Percentiles rank a stretch among this genome's conserved stretches.
These are phyloP conservation scores for Mesorhabditis belari DNA, from an alignment of 2,888 invertebrate species.

Conservation along the genomic window DNA sequence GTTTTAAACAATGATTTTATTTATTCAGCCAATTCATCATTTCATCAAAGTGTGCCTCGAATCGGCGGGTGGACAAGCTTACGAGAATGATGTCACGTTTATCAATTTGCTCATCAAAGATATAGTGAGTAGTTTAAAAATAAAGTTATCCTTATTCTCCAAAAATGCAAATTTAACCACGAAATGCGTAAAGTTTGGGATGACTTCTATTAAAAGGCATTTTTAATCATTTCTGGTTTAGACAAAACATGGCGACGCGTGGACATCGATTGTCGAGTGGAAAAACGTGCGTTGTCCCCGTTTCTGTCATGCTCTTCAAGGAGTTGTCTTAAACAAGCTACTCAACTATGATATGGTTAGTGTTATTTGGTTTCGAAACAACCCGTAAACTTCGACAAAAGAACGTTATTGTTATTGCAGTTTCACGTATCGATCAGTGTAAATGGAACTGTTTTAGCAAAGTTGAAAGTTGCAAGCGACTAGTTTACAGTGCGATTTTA, in stretches of 20 bases:
- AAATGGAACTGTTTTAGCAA: no score
- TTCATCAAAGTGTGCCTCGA: conserved; percentile 36
- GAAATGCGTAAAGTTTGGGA: not conserved
- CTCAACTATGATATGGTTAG: not conserved
- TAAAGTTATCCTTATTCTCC: not conserved
- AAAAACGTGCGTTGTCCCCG: conserved; percentile 15
- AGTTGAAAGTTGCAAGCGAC: no score
- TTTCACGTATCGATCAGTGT: no score
- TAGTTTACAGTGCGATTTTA: no score
- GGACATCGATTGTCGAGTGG: conserved; percentile 9
- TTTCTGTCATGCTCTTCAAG: conserved; percentile 14
- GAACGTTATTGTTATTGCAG: no score
- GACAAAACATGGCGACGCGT: conserved; percentile 2
- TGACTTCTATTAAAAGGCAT: not conserved
- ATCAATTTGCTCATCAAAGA: conserved; percentile 19
- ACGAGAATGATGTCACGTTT: conserved; percentile 25
- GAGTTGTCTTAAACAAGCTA: conserved; percentile 5
- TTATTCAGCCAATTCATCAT: conserved; percentile 27
- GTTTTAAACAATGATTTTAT: conserved; percentile 1
- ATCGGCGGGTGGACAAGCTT: conserved; percentile 20
- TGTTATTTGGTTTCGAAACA: no score
- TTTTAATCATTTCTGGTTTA: not conserved
- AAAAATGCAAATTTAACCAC: not conserved
- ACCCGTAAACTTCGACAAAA: no score
- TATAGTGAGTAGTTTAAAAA: conserved; percentile 13